A percentile compares a stretch with the other conserved stretches of the same genome.
These are phyloP conservation scores for Cartodere bifasciata DNA, from an alignment of 2,888 invertebrate genomes.

Conservation along the genomic window DNA sequence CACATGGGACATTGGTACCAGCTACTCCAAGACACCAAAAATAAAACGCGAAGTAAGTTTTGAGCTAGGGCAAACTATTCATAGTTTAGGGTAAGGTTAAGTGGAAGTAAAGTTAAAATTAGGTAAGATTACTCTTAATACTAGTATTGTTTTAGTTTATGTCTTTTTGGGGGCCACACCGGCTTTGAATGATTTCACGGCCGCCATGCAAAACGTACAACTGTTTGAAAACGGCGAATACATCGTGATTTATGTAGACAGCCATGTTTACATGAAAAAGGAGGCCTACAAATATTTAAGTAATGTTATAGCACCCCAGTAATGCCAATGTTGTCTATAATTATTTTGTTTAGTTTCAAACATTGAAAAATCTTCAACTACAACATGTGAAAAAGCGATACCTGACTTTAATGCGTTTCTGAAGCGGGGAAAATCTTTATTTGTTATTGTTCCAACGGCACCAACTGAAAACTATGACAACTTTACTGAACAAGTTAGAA, in stretches of 20 bases:
- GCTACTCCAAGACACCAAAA: conserved; percentile 72
- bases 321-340: too few species aligned
- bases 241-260: conserved; percentile 89
- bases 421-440: conserved; percentile 65
- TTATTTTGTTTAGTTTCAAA: too few species aligned
- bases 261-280: conserved; percentile 68
- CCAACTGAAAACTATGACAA: conserved; percentile 58
- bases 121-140: conserved; percentile 2
- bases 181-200: conserved; percentile 82
- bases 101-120: not conserved
- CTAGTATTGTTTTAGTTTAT: conserved; percentile 69
- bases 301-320: too few species aligned
- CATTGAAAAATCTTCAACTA: too few species aligned
- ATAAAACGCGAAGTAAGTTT: conserved; percentile 65
- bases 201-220: conserved; percentile 77
- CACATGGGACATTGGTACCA: conserved; percentile 71
- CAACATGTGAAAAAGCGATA: conserved; percentile 52
- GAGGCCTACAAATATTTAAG: conserved; percentile 62
- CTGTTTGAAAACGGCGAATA: conserved; percentile 87
- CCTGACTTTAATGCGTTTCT: conserved; percentile 43
- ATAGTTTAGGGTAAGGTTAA: not conserved
- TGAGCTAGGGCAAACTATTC: not conserved
- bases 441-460: conserved; percentile 82
- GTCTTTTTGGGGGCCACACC: conserved; percentile 83
- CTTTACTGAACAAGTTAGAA: conserved; percentile 68